Conservation (phyloP, 2,113 vertebrate species). For the Dendropsophus ebraccatus region DNA sequence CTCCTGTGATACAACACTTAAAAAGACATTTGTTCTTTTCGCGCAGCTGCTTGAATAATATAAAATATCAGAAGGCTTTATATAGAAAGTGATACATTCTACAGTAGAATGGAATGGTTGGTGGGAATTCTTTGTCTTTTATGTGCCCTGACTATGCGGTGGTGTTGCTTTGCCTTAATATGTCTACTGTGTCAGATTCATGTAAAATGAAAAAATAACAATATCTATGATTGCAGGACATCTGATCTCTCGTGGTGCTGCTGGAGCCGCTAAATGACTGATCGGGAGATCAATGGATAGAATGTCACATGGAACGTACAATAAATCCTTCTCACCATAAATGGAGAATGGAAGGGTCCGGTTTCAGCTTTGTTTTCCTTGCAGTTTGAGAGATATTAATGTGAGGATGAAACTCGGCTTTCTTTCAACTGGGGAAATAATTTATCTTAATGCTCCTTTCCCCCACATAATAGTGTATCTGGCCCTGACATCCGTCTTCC, state of each 20-base stretch:
- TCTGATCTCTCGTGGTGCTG: neutral
- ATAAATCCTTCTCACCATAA: neutral
- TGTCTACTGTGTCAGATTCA: neutral
- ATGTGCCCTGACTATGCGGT: neutral
- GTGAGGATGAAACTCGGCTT: neutral
- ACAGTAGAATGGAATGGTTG: neutral
- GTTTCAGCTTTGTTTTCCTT: neutral
- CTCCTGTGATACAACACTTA: neutral
- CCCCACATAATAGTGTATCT: neutral
- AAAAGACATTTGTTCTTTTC: constrained; percentile 3
- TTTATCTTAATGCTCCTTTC: neutral
- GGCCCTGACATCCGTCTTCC: neutral
- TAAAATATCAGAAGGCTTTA: constrained; percentile 30
- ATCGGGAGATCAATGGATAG: neutral
- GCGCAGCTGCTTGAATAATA: constrained; percentile 25
- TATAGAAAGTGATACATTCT: constrained; percentile 26
- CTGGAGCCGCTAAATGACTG: neutral
- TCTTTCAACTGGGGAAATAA: neutral
- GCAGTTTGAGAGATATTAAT: neutral
- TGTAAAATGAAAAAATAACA: neutral
- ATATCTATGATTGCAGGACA: neutral
- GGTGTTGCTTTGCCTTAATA: neutral
- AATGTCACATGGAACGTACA: neutral
- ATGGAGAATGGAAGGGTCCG: neutral
- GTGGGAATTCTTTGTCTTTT: neutral